Percentiles rank a stretch among this genome's conserved stretches.
Conservation (phyloP, 2,113 vertebrate species). For the Tiliqua scincoides region DNA sequence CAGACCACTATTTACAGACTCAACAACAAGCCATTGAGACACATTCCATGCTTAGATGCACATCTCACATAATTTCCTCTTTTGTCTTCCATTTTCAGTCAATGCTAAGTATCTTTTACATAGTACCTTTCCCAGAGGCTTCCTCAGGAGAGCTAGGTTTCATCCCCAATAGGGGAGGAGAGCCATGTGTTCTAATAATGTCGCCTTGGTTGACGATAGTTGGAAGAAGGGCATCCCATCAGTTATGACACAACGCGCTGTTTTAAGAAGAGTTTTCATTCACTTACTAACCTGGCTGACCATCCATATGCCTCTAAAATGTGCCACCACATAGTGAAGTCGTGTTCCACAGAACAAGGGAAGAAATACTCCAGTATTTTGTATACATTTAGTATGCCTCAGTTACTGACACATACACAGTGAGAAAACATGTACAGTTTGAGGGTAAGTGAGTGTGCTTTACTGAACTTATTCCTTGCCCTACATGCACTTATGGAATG, state of each 20-base stretch:
- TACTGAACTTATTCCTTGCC: neutral
- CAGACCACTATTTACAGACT: too few species aligned
- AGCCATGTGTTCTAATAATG: neutral
- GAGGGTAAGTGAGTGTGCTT: neutral
- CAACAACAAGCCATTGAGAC: too few species aligned
- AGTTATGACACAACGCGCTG: neutral
- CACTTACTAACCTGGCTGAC: neutral
- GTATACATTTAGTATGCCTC: neutral
- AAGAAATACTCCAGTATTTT: neutral
- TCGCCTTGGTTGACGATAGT: neutral
- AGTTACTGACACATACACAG: neutral
- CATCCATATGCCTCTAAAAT: neutral
- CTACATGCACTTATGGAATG: neutral
- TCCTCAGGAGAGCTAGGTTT: neutral
- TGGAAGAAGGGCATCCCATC: neutral
- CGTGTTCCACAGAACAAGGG: neutral
- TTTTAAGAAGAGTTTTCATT: neutral
- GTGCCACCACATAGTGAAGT: neutral
- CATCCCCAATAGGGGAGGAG: neutral
- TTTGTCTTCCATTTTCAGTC: neutral
- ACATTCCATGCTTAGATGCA: too few species aligned
- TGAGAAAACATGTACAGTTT: neutral
- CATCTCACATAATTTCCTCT: too few species aligned
- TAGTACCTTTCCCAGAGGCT: neutral
- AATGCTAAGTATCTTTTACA: neutral